phyloP scores from a whole-genome alignment of 1,140 invertebrate species.

The Thrips palmi region DNA sequence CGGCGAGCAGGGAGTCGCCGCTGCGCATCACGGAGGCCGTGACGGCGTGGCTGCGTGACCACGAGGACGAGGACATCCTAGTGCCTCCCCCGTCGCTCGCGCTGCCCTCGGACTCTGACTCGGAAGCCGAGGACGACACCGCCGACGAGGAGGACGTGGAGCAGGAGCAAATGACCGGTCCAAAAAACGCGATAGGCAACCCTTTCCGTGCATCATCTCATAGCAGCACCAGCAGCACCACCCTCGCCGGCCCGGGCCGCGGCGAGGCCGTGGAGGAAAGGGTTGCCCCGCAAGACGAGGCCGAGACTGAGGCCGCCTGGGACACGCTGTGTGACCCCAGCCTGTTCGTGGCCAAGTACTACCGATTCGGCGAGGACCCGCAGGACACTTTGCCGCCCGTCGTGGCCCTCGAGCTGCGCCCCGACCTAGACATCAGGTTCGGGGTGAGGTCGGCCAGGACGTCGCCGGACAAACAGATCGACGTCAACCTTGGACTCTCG shows the following conservation, averaged over 20 bases:
- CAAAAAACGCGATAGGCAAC: slow-evolving; percentile 24
- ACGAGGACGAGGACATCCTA: slow-evolving; percentile 13
- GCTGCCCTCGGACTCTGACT: slow-evolving; percentile 5
- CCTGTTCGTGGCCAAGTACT: slow-evolving; percentile 13
- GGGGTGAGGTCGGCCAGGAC: too few relatives aligned
- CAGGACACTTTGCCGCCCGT: too few relatives aligned
- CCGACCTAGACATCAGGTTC: too few relatives aligned
- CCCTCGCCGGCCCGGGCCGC: slow-evolving; percentile 13
- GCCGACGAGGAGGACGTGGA: slow-evolving; percentile 15
- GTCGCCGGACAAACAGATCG: too few relatives aligned
- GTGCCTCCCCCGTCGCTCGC: slow-evolving; percentile 4
- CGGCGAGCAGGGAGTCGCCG: neutral
- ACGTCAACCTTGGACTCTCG: too few relatives aligned
- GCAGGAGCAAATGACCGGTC: slow-evolving; percentile 15
- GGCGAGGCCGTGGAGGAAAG: slow-evolving; percentile 1
- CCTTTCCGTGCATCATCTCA: slow-evolving; percentile 22
- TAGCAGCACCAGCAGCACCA: slow-evolving; percentile 15
- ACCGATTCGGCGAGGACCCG: slow-evolving; percentile 12
- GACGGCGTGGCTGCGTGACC: slow-evolving; percentile 19
- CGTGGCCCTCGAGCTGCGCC: too few relatives aligned
- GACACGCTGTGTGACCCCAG: slow-evolving; percentile 13
- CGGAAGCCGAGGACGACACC: slow-evolving; percentile 10
- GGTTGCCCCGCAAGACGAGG: slow-evolving; percentile 5
- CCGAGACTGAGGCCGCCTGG: slow-evolving; percentile 1
- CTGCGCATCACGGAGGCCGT: slow-evolving; percentile 18